Evolutionary conservation across 2,888 invertebrate species (phyloP), one percentile per base, ranked within the genome.

Genomic region (Epirrita christyi): DNA sequence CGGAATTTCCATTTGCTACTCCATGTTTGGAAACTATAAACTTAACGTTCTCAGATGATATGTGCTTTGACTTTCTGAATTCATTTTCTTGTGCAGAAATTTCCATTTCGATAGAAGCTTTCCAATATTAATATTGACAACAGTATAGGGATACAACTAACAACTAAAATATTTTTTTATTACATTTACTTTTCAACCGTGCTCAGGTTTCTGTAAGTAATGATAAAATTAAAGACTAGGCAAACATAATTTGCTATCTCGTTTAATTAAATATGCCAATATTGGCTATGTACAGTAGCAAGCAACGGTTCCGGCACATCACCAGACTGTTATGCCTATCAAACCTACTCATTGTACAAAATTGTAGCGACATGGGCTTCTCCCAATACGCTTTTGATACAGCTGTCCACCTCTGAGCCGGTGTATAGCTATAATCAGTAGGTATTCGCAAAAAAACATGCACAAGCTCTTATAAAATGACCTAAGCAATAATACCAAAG

Each of bases 41-140:
- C 63, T 77, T 74, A 0, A 88, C 66, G 54, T 83, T 78, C 61
- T 83, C 73, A 64, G 77, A 67, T 8, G 78, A 76, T 55, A 89
- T 14, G 11, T 53, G 28, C 28, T 48, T 44, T 34, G 43, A 34
- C n/a, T 48, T 48, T 14, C 6, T 37, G 36, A 9, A 27, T 11
- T 7, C 10, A 15, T 40, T 51, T 41, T 51, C 32, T 13, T 43
- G 13, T n/a, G 8, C 41, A 27, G 6, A 32, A 7, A 43, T 38
- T 43, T 57, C 28, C 57, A 57, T 57, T 43, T 42, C 29, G 1
- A 34, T 29, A 13, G 10, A 21, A 47, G 40, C 7, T 38, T 38
- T 11, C 15, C 10, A 11, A 6, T 32, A 27, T 36, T 36, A 36
- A n/a, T n/a, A 11, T 4, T 36, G 21, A 21, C n/a, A 6, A n/a